Conservation (phyloP, 2,888 invertebrate genomes). For the Drosophila siamana region DNA sequence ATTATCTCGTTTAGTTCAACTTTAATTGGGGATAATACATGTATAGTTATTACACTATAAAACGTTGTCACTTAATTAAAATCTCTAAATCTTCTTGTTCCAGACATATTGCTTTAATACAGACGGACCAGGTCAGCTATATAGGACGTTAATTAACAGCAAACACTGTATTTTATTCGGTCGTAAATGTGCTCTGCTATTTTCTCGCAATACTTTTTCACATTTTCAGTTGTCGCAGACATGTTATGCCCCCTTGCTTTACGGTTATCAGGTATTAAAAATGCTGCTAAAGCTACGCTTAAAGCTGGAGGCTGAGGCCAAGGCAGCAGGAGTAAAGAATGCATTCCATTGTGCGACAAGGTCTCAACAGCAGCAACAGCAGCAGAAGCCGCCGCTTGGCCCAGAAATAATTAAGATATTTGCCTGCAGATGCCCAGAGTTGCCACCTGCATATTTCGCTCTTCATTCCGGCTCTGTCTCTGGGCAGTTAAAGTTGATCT, state of each 20-base stretch:
- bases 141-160: too few species aligned
- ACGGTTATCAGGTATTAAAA: neutral
- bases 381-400: neutral
- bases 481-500: slow-evolving; percentile 7
- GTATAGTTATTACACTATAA: too few species aligned
- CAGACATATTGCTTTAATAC: too few species aligned
- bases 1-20: too few species aligned
- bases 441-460: slow-evolving; percentile 6
- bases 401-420: slow-evolving; percentile 46
- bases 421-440: slow-evolving; percentile 2
- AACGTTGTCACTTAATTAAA: too few species aligned
- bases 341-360: slow-evolving; percentile 44
- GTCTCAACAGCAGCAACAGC: slow-evolving; percentile 15
- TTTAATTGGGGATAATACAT: too few species aligned
- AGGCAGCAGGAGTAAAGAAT: neutral
- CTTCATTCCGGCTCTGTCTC: neutral
- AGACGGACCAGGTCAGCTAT: too few species aligned
- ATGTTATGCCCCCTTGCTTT: neutral
- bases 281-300: slow-evolving; percentile 5
- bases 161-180: too few species aligned
- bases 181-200: too few species aligned
- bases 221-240: neutral
- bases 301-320: slow-evolving; percentile 23
- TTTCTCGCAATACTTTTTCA: too few species aligned
- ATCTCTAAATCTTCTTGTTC: too few species aligned